Percentiles rank a stretch among this genome's conserved stretches.
Evolutionary conservation across 2,888 invertebrate species (phyloP).

Genomic region (Lamellibrachia columna): DNA sequence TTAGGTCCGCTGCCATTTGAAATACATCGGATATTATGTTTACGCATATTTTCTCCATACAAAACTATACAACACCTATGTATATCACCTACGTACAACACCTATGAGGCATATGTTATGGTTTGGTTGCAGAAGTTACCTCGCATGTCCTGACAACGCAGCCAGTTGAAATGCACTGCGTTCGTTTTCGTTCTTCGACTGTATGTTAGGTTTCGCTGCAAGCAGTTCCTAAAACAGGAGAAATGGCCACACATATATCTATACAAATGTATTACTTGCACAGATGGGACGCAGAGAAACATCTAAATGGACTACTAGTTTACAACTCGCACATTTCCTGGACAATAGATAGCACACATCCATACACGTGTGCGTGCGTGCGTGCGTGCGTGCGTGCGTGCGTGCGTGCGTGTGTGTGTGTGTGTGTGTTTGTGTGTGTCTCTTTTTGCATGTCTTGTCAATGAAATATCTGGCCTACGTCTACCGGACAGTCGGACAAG

Average conservation of each 20-base stretch:
- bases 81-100: neutral
- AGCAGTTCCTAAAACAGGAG: slow-evolving; percentile 30
- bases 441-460: too few relatives aligned
- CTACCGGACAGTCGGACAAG: neutral
- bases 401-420: too few relatives aligned
- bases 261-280: neutral
- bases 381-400: neutral
- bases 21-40: neutral
- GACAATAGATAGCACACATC: neutral
- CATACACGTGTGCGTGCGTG: neutral
- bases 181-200: slow-evolving; percentile 39
- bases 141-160: slow-evolving; percentile 26
- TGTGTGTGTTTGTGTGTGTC: too few relatives aligned
- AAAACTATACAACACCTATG: neutral
- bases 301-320: too few relatives aligned
- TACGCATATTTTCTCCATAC: neutral
- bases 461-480: too few relatives aligned
- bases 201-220: slow-evolving; percentile 29
- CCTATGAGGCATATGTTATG: neutral
- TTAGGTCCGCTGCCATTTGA: neutral
- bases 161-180: slow-evolving; percentile 37
- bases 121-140: slow-evolving; percentile 27
- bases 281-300: too few relatives aligned
- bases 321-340: neutral
- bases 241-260: neutral